Base-by-base conservation (phyloP, 2,797 vertebrate species). In the Microctenopoma steveboyesi region DNA sequence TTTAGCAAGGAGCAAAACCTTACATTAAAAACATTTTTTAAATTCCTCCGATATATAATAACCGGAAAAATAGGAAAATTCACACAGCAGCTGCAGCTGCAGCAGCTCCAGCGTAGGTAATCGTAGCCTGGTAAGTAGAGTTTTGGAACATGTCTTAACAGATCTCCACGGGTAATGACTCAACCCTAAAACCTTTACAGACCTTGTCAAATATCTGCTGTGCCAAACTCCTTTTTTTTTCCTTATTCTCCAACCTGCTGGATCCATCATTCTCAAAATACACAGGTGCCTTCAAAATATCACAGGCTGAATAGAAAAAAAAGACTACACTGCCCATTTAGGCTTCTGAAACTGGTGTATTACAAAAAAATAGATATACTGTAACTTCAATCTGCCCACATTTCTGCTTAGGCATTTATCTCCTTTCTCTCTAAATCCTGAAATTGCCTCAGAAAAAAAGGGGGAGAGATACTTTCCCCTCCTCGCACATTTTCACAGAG, bases 371-470 rank as follows among this genome's bases (percentile, higher is more conserved):
- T 75, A 90, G 86, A 93, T 91, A 92, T 92, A 85, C 74, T 85
- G 76, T 78, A 93, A 94, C 92, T 92, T 94, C 88, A 91, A 88
- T 92, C 93, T 92, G 78, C 83, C 88, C 86, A 84, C 83, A 95
- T 94, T 95, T 93, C 86, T 92, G 86, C 89, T 94, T 91, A 64
- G 50, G 93, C 93, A 95, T 97, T 97, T 98, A 98, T 98, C 96
- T 97, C 94, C 92, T 95, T 96, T 96, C 96, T 96, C 95, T 95
- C 93, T 90, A 96, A 97, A 97, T 96, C 96, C 95, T 94, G 94
- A 96, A 98, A 98, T 96, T 97, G 95, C 95, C 94, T 95, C 92
- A 95, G 96, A 89, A 89, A 83, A 84, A 83, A 64, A 27, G 14
- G 35, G 52, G 64, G 72, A 50, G 92, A 91, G 95, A 91, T 78